Conservation (phyloP, 2,888 invertebrate species). For the Drosophila anomelani region DNA sequence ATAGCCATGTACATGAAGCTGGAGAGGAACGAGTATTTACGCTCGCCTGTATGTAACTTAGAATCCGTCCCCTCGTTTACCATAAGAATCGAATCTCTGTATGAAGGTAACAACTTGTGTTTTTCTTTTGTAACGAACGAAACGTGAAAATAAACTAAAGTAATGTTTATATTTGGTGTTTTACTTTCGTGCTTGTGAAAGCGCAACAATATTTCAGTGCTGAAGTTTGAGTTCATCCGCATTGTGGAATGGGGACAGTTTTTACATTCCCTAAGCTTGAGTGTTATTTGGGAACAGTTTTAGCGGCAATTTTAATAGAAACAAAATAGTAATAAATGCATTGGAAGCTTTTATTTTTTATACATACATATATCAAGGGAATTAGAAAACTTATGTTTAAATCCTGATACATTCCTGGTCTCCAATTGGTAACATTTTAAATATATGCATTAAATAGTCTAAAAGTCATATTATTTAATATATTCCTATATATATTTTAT, state of each 20-base stretch:
- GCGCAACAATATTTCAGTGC: not conserved
- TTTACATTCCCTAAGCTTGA: too few species aligned
- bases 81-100: constrained; percentile 52
- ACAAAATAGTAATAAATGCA: not conserved
- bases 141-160: constrained; percentile 52
- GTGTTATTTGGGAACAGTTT: too few species aligned
- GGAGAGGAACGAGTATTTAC: constrained; percentile 8
- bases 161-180: constrained; percentile 30
- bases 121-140: constrained; percentile 58
- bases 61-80: constrained; percentile 58
- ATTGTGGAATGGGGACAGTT: too few species aligned
- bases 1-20: constrained; percentile 56
- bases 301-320: not conserved
- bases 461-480: not conserved
- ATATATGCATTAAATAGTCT: not conserved
- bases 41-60: constrained; percentile 29
- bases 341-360: not conserved
- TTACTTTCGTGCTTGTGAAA: not conserved
- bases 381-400: not conserved
- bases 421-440: not conserved
- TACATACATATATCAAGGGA: not conserved
- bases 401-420: not conserved
- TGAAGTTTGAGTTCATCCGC: not conserved
- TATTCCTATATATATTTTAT: too few species aligned
- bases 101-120: constrained; percentile 43